Percentiles rank a stretch among this genome's conserved stretches.
These are phyloP conservation scores for Zaprionus inermis DNA, from an alignment of 1,140 invertebrate genomes.

Conservation along the genomic window DNA sequence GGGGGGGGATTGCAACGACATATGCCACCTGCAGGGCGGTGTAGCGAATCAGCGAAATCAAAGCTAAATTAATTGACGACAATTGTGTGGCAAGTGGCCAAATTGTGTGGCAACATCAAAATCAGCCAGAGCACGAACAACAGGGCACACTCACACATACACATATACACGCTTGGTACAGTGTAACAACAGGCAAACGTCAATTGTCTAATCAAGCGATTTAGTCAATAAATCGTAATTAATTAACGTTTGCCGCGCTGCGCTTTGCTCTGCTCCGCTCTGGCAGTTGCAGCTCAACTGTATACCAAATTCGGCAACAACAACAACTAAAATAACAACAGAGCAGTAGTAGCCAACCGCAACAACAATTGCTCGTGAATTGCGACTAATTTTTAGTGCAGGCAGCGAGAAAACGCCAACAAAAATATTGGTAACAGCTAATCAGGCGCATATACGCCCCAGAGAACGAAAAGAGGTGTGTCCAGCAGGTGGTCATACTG, in stretches of 20 bases:
- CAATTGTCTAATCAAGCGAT: constrained; percentile 82
- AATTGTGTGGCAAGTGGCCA: constrained; percentile 70
- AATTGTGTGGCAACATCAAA: constrained; percentile 72
- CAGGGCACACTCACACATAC: constrained; percentile 35
- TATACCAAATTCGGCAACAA: constrained; percentile 17
- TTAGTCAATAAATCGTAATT: constrained; percentile 83
- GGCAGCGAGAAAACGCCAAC: constrained; percentile 37
- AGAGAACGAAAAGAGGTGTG: constrained; percentile 63
- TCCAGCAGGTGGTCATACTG: constrained; percentile 65
- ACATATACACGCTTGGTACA: constrained; percentile 11
- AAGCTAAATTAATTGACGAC: constrained; percentile 81
- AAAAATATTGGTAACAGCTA: constrained; percentile 79
- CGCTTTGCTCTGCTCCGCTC: constrained; percentile 16
- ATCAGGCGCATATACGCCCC: constrained; percentile 73
- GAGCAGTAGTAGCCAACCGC: constrained; percentile 6
- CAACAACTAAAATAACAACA: constrained; percentile 38
- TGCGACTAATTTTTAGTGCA: constrained; percentile 78
- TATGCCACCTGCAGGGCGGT: constrained; percentile 78
- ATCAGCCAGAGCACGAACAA: constrained; percentile 49
- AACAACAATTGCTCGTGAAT: constrained; percentile 65
- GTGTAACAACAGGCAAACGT: constrained; percentile 67
- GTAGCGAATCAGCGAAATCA: constrained; percentile 77
- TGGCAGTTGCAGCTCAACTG: constrained; percentile 15
- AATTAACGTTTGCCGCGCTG: constrained; percentile 67
- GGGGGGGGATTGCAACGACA: constrained; percentile 39